These are phyloP conservation scores for Buphagus erythrorhynchus DNA, from an alignment of 2,797 vertebrate species.

Conservation along the genomic window DNA sequence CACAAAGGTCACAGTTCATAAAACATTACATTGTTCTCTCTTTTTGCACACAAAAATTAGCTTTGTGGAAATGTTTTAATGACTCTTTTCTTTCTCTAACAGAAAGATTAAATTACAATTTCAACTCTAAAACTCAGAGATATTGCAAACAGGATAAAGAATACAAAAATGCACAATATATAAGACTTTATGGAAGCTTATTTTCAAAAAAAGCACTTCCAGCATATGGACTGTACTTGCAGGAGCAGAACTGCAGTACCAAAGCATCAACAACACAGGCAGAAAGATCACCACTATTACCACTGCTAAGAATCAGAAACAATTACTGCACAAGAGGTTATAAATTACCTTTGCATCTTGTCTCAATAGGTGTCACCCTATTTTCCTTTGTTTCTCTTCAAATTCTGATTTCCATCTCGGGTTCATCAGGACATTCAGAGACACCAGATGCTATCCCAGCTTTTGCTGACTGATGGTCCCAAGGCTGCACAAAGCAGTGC, in stretches of 20 bases:
- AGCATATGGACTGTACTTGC: rapidly evolving
- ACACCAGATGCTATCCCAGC: background rate
- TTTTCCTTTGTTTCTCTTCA: background rate
- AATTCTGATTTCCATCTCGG: background rate
- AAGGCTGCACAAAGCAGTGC: background rate
- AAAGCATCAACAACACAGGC: background rate
- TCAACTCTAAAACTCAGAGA: background rate
- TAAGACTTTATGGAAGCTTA: background rate
- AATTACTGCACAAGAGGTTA: background rate
- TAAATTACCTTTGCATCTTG: background rate
- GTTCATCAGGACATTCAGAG: background rate
- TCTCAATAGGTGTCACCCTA: background rate
- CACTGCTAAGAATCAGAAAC: background rate
- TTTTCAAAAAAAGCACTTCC: background rate
- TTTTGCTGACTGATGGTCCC: background rate
- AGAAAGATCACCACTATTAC: background rate
- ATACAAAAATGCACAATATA: background rate
- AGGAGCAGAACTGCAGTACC: background rate
- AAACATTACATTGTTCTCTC: background rate
- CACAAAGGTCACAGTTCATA: background rate
- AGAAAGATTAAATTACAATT: background rate
- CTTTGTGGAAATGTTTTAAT: background rate
- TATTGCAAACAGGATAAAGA: background rate
- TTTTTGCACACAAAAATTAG: background rate
- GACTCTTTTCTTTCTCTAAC: background rate